Conservation (phyloP, 2,797 vertebrate genomes). For the Spinibarbus caldwelli region DNA sequence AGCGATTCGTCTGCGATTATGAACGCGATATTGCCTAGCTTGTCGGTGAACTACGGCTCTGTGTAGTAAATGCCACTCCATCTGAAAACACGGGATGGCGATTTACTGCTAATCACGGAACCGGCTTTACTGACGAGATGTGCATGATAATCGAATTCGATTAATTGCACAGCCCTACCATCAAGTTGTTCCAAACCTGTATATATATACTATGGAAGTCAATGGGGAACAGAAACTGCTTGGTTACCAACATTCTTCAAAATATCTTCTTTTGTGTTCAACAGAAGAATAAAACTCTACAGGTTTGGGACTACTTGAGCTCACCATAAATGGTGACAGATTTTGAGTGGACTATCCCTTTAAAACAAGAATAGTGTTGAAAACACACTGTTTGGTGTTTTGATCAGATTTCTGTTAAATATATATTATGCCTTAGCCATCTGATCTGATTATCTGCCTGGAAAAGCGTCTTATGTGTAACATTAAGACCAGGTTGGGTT, state of each 20-base stretch:
- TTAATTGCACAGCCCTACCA: too few relatives aligned
- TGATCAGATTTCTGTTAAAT: background rate
- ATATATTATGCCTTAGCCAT: background rate
- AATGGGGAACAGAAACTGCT: background rate
- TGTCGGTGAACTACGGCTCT: too few relatives aligned
- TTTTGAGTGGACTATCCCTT: background rate
- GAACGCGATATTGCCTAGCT: too few relatives aligned
- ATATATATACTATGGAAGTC: background rate
- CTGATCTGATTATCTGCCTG: constrained; percentile 11
- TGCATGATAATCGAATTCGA: too few relatives aligned
- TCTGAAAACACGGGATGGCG: too few relatives aligned
- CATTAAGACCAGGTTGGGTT: constrained; percentile 57
- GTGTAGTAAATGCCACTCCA: too few relatives aligned
- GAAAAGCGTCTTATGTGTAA: constrained; percentile 19
- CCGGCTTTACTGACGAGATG: too few relatives aligned
- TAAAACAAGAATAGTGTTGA: background rate
- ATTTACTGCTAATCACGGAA: too few relatives aligned
- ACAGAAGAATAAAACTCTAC: background rate
- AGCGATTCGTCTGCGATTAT: too few relatives aligned
- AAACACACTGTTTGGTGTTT: background rate
- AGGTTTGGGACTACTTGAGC: background rate
- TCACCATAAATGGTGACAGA: background rate
- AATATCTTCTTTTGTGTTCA: background rate
- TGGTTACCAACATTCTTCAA: background rate
- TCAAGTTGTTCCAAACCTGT: background rate